A percentile compares a stretch with the other conserved stretches of the same genome.
These are phyloP conservation scores for Plutomurus gul DNA, from an alignment of 1,140 invertebrate species.

Conservation along the genomic window DNA sequence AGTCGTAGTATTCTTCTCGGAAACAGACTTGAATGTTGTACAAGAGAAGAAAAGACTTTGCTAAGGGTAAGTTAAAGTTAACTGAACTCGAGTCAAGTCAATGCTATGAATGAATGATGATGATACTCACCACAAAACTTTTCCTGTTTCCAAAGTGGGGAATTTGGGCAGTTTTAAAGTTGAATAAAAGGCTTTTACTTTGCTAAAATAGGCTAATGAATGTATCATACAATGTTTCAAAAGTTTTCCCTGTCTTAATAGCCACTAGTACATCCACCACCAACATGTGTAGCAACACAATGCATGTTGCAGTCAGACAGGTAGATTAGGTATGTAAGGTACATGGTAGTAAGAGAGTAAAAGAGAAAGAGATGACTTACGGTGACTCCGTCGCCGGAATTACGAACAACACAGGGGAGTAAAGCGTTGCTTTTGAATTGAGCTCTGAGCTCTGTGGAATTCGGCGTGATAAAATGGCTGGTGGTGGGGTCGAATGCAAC, in stretches of 20 bases:
- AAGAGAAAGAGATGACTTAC: constrained; percentile 65
- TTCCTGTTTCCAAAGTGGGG: constrained; percentile 25
- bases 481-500: constrained; percentile 33
- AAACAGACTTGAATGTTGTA: background rate
- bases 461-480: constrained; percentile 73
- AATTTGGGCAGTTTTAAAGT: constrained; percentile 27
- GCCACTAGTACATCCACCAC: too few relatives aligned
- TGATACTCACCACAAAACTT: constrained; percentile 16
- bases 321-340: background rate
- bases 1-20: background rate
- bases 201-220: constrained; percentile 24
- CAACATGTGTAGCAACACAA: too few relatives aligned
- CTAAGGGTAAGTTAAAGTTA: background rate
- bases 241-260: constrained; percentile 16
- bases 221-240: constrained; percentile 10
- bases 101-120: constrained; percentile 16
- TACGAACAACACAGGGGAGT: constrained; percentile 78
- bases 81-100: background rate
- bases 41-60: background rate
- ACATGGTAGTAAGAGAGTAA: background rate
- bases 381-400: constrained; percentile 77
- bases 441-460: constrained; percentile 76
- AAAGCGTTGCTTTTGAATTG: constrained; percentile 80
- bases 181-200: constrained; percentile 13
- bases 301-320: background rate